Conservation (phyloP, 2,888 invertebrate genomes). For the Rugalucina vietnamica region DNA sequence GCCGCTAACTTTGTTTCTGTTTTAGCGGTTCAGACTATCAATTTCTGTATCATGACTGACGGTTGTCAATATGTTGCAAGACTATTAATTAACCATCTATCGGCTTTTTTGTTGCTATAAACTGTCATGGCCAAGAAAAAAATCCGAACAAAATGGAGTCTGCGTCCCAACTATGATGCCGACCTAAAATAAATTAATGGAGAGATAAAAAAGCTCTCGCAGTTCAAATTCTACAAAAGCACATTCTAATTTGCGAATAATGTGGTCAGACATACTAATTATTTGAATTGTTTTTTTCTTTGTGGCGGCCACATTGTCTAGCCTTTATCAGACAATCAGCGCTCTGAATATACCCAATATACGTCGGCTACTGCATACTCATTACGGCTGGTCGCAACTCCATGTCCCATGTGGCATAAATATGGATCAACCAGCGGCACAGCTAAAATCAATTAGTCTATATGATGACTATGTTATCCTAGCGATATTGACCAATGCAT, state of each 20-base stretch:
- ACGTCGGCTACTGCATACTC: not conserved
- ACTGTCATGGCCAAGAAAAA: no score
- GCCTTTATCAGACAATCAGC: not conserved
- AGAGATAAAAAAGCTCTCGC: no score
- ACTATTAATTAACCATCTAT: not conserved
- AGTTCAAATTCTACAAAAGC: no score
- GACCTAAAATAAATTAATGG: no score
- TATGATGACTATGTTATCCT: not conserved
- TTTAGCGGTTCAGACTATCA: no score
- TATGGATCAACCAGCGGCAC: not conserved
- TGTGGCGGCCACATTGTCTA: no score
- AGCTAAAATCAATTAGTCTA: conserved; percentile 11
- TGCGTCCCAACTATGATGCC: no score
- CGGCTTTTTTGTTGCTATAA: not conserved
- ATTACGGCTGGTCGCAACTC: conserved; percentile 12
- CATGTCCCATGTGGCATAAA: not conserved
- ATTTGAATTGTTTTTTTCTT: no score
- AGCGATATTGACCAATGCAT: not conserved
- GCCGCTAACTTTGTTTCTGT: no score
- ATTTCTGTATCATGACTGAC: not conserved
- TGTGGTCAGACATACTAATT: no score
- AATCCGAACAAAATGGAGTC: no score
- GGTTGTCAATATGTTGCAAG: not conserved
- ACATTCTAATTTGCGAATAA: no score
- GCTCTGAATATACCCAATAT: not conserved